Evolutionary conservation across 2,113 vertebrate genomes (phyloP), one percentile per base, ranked within the genome.

Genomic region (Heterochromis multidens): DNA sequence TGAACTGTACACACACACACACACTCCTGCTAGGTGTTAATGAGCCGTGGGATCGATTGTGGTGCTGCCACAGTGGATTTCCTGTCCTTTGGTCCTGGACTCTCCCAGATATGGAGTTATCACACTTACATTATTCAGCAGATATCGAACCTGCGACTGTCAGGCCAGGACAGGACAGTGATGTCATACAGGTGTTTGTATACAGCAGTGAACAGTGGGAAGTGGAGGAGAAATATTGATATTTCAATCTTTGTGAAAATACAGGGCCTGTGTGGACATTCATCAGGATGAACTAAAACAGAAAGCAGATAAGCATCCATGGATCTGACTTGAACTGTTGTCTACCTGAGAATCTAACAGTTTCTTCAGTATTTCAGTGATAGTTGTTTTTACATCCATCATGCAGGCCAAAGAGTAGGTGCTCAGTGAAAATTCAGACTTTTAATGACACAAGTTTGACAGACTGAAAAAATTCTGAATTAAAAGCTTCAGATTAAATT

Each of bases 1-100:
- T 90, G 81, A 65, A 83, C 67, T 40, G 25, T 9, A 27, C 62
- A 46, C 56, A 43, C 77, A 74, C 72, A 61, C 70, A 77, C 58
- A 25, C 46, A 54, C 62, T 21, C 56, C n/a, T 35, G 37, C 62
- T 61, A 61, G 60, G 33, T 77, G 67, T 19, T 9, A 77, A 58
- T 65, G 85, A 82, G 80, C 31, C 2, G 31, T 43, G 40, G 62
- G 76, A 78, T 86, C 79, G 40, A 77, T 86, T 2, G 29, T 67
- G 40, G 21, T 79, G 76, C 19, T 23, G 62, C 61, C 59, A 57
- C 49, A 2, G 19, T 77, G 67, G 67, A 67, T 29, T 58, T 83
- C 67, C 58, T 84, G 67, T 58, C 81, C 79, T 59, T 65, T 37
- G 43, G 33, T 59, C 46, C 31, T 56, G 58, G 72, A 56, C 60